Conservation (phyloP, 2,113 vertebrate genomes). For the Bothrops jararaca region DNA sequence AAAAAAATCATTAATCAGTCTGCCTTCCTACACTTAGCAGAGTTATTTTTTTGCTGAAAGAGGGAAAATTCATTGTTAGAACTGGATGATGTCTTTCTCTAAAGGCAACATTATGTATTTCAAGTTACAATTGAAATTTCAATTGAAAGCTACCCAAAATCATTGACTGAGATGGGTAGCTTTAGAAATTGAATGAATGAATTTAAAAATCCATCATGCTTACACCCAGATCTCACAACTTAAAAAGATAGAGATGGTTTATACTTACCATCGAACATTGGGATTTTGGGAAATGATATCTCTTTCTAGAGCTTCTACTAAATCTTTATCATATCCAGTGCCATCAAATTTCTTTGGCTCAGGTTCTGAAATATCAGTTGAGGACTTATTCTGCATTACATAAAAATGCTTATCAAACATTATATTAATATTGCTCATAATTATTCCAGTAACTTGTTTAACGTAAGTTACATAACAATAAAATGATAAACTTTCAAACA, state of each 20-base stretch:
- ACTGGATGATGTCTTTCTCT: neutral
- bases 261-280: slow-evolving; percentile 89
- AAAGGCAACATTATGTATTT: neutral
- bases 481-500: neutral
- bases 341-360: slow-evolving; percentile 92
- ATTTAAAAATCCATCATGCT: neutral
- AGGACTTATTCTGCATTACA: slow-evolving; percentile 79
- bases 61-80: neutral
- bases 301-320: slow-evolving; percentile 93
- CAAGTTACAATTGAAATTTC: neutral
- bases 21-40: neutral
- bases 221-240: neutral
- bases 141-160: neutral
- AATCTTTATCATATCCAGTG: slow-evolving; percentile 91
- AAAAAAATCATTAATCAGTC: neutral
- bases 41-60: neutral
- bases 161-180: neutral
- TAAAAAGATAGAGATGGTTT: slow-evolving; percentile 3
- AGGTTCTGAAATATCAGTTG: slow-evolving; percentile 80
- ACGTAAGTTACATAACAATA: neutral
- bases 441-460: neutral
- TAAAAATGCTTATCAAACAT: neutral
- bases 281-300: slow-evolving; percentile 98
- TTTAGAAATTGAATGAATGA: neutral
- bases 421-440: neutral